Evolutionary conservation across 1,140 invertebrate genomes (phyloP).

Genomic region (Popillia japonica): DNA sequence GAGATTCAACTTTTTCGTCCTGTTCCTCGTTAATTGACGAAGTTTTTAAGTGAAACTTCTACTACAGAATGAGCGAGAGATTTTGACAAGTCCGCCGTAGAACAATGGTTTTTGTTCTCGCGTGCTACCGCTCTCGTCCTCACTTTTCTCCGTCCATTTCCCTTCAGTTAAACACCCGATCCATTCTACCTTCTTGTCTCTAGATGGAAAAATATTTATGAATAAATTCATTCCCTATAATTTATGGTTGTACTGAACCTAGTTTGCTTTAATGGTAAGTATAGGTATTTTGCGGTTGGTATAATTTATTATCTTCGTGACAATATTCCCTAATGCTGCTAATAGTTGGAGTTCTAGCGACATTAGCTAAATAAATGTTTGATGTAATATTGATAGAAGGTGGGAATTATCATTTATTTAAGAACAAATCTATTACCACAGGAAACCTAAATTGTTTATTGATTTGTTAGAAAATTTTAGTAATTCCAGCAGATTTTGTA

Average conservation of each 20-base stretch:
- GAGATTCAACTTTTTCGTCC: constrained; percentile 10
- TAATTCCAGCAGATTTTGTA: too few relatives aligned
- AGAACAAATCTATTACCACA: too few relatives aligned
- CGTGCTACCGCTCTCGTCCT: background rate
- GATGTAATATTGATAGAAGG: background rate
- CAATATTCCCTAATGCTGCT: background rate
- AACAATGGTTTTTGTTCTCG: constrained; percentile 12
- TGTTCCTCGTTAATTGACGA: constrained; percentile 1
- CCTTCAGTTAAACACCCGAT: background rate
- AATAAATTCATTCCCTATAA: background rate
- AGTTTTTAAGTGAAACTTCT: constrained; percentile 6
- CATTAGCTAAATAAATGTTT: background rate
- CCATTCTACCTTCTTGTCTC: background rate
- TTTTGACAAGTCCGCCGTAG: constrained; percentile 13
- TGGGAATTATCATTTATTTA: background rate
- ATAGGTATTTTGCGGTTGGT: background rate
- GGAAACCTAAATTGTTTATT: too few relatives aligned
- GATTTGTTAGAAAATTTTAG: too few relatives aligned
- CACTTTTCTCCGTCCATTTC: background rate
- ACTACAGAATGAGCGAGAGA: background rate
- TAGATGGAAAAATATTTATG: background rate
- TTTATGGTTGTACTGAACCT: background rate
- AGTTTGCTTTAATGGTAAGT: background rate
- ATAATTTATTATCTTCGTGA: constrained; percentile 19
- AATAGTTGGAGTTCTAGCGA: background rate